These are phyloP conservation scores for Hippolais icterina DNA, from an alignment of 2,113 vertebrate genomes.

Conservation along the genomic window DNA sequence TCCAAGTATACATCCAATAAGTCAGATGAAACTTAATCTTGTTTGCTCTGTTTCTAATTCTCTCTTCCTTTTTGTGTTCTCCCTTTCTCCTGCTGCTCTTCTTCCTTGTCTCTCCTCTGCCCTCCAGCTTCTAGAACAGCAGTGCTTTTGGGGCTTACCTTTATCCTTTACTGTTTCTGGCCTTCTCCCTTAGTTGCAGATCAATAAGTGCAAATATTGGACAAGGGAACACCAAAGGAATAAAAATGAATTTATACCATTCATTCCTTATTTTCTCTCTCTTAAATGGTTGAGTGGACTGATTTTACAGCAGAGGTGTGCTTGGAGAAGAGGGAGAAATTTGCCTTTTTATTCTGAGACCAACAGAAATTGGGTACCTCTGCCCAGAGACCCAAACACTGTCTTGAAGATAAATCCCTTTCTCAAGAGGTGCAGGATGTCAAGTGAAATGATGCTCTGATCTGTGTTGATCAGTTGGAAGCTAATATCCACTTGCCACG, in stretches of 20 bases:
- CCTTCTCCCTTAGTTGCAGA: conserved; percentile 53
- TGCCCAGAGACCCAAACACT: not conserved
- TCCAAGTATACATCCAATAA: conserved; percentile 38
- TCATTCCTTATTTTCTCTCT: not conserved
- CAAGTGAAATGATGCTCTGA: not conserved
- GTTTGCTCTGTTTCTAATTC: conserved; percentile 33
- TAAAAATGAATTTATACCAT: conserved; percentile 46
- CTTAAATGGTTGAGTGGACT: not conserved
- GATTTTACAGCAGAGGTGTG: not conserved
- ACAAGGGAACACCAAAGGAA: conserved; percentile 31
- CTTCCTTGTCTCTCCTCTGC: conserved; percentile 18
- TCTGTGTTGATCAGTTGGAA: not conserved
- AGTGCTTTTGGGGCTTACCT: conserved; percentile 41
- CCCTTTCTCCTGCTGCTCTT: not conserved
- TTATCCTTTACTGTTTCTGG: conserved; percentile 64
- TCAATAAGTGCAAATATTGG: conserved; percentile 54
- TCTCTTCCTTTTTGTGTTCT: not conserved
- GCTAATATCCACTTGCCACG: not conserved
- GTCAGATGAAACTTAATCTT: conserved; percentile 60
- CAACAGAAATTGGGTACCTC: not conserved
- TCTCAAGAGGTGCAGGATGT: not conserved
- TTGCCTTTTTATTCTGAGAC: not conserved
- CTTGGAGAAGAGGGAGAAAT: not conserved
- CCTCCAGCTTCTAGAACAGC: conserved; percentile 47
- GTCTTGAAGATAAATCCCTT: not conserved